Percentiles rank a stretch among this genome's conserved stretches.
Conservation (phyloP, 1,140 invertebrate species). For the Lordiphosa mommai region DNA sequence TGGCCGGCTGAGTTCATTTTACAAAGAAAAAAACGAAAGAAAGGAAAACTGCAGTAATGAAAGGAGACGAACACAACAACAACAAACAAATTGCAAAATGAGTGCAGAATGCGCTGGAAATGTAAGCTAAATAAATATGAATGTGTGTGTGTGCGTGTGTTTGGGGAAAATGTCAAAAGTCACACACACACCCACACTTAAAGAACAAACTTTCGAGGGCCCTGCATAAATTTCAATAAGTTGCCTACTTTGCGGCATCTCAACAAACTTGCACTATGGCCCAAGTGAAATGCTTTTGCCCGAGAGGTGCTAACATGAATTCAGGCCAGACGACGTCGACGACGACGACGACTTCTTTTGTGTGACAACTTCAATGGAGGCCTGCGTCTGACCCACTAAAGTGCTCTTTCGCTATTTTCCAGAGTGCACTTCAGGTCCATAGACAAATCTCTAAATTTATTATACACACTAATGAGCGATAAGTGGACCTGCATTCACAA, state of each 20-base stretch:
- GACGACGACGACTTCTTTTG: constrained; percentile 14
- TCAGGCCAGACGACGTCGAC: constrained; percentile 28
- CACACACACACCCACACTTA: neutral
- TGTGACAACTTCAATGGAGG: neutral
- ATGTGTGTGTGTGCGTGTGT: neutral
- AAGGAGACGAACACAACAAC: constrained; percentile 14
- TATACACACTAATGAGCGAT: constrained; percentile 36
- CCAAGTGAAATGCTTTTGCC: neutral
- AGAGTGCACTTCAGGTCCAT: too few species aligned
- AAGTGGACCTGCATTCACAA: constrained; percentile 18
- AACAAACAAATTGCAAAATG: constrained; percentile 58
- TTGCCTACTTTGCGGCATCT: constrained; percentile 31
- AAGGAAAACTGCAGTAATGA: constrained; percentile 26
- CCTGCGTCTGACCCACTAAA: constrained; percentile 24
- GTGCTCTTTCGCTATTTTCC: neutral
- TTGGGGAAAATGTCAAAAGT: too few species aligned
- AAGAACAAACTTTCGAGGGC: neutral
- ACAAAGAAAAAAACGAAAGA: too few species aligned
- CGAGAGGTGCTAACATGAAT: constrained; percentile 6
- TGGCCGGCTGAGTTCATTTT: too few species aligned
- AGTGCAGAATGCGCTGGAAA: constrained; percentile 19
- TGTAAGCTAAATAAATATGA: constrained; percentile 51
- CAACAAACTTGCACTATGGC: constrained; percentile 21
- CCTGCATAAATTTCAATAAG: constrained; percentile 37
- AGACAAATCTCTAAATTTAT: constrained; percentile 15